Conservation (phyloP, 1,140 invertebrate species). For the Hyles vespertilio region DNA sequence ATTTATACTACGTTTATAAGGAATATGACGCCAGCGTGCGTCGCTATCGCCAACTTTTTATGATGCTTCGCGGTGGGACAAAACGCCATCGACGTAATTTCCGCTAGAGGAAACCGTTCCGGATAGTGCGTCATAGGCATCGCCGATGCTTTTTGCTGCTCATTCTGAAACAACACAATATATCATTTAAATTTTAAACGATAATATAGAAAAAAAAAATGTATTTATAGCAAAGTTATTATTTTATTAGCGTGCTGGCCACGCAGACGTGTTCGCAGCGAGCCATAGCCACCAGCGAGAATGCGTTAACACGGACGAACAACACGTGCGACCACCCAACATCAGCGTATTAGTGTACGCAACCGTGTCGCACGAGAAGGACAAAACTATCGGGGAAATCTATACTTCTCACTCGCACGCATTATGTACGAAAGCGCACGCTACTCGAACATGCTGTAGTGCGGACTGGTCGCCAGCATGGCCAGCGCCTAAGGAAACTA, state of each 20-base stretch:
- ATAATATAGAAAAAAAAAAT: not conserved
- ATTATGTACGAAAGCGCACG: too few relatives aligned
- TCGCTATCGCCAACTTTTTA: conserved; percentile 39
- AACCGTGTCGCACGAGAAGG: too few relatives aligned
- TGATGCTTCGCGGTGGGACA: conserved; percentile 33
- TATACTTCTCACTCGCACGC: too few relatives aligned
- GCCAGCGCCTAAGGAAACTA: too few relatives aligned
- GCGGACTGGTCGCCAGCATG: too few relatives aligned
- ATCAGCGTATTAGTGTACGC: too few relatives aligned
- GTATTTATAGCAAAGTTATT: not conserved
- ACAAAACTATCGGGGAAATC: too few relatives aligned
- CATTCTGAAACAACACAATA: not conserved
- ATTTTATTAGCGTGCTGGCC: not conserved
- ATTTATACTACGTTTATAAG: conserved; percentile 22
- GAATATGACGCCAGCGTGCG: conserved; percentile 50
- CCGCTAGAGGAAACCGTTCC: conserved; percentile 52
- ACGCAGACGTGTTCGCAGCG: too few relatives aligned
- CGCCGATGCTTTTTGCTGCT: conserved; percentile 15
- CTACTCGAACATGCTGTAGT: too few relatives aligned
- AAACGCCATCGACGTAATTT: conserved; percentile 43
- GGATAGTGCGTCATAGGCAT: conserved; percentile 30
- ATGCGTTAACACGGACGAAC: too few relatives aligned
- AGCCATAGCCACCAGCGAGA: too few relatives aligned
- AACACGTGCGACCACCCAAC: too few relatives aligned
- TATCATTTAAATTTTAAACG: not conserved